phyloP scores from a whole-genome alignment of 2,888 invertebrate genomes.

The Mactromeris polynyma region DNA sequence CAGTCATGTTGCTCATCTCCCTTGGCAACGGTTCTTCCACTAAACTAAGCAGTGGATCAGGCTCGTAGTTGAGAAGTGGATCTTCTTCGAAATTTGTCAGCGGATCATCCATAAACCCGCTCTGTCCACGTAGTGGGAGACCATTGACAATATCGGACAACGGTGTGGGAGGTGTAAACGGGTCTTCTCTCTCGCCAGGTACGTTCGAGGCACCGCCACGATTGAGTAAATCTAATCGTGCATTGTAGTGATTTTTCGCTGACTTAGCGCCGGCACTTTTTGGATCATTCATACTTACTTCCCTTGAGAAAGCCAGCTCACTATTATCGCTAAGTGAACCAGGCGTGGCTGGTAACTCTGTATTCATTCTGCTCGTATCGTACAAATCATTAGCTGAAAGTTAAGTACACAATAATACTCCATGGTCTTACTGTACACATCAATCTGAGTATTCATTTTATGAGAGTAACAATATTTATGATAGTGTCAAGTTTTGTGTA shows the following conservation, averaged over 20 bases:
- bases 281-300: conserved; percentile 53
- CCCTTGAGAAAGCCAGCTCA: conserved; percentile 53
- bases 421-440: not conserved
- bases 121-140: conserved; percentile 30
- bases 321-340: conserved; percentile 54
- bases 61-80: conserved; percentile 30
- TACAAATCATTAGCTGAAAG: conserved; percentile 54
- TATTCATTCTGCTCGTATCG: conserved; percentile 63
- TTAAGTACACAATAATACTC: not conserved
- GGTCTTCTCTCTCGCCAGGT: conserved; percentile 52
- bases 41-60: conserved; percentile 14
- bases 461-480: no score
- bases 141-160: conserved; percentile 28
- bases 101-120: conserved; percentile 52
- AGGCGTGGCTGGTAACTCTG: conserved; percentile 62
- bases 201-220: conserved; percentile 56
- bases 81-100: conserved; percentile 36
- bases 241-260: conserved; percentile 58
- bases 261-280: conserved; percentile 55
- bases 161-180: conserved; percentile 55
- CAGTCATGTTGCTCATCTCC: conserved; percentile 38
- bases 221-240: conserved; percentile 62
- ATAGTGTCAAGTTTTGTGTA: no score
- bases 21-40: not conserved
- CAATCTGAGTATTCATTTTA: no score